These are phyloP conservation scores for Mamestra configurata DNA, from an alignment of 1,140 invertebrate species.

Conservation along the genomic window DNA sequence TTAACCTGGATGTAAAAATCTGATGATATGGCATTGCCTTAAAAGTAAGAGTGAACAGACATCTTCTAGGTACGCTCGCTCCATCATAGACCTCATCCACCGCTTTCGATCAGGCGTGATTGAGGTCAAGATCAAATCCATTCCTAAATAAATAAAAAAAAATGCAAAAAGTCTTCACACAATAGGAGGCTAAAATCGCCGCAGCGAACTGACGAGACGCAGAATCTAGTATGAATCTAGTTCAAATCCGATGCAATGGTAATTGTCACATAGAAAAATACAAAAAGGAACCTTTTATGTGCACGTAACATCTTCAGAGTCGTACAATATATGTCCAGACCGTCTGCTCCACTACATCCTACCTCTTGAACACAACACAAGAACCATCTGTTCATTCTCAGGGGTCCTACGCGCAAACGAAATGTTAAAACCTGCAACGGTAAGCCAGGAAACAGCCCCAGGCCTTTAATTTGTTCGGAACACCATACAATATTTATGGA, in stretches of 20 bases:
- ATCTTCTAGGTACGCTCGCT: too few relatives aligned
- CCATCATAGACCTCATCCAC: too few relatives aligned
- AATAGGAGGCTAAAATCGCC: neutral
- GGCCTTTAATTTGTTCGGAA: constrained; percentile 79
- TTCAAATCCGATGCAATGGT: too few relatives aligned
- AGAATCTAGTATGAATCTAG: too few relatives aligned
- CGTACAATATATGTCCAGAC: too few relatives aligned
- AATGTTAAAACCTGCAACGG: constrained; percentile 66
- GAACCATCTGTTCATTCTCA: constrained; percentile 80
- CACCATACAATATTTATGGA: constrained; percentile 77
- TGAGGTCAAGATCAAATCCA: too few relatives aligned
- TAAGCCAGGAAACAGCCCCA: constrained; percentile 67
- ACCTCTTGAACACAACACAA: constrained; percentile 59
- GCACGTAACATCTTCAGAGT: too few relatives aligned
- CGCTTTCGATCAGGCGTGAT: too few relatives aligned
- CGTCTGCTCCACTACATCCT: constrained; percentile 9
- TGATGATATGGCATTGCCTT: constrained; percentile 39
- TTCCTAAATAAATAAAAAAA: neutral
- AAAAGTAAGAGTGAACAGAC: too few relatives aligned
- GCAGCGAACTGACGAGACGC: too few relatives aligned
- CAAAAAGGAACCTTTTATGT: too few relatives aligned
- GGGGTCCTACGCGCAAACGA: constrained; percentile 67
- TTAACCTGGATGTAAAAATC: constrained; percentile 23
- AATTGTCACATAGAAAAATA: too few relatives aligned
- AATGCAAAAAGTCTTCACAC: neutral